Base-by-base conservation (phyloP, 2,888 invertebrate species). In the Notocelia uddmanniana region DNA sequence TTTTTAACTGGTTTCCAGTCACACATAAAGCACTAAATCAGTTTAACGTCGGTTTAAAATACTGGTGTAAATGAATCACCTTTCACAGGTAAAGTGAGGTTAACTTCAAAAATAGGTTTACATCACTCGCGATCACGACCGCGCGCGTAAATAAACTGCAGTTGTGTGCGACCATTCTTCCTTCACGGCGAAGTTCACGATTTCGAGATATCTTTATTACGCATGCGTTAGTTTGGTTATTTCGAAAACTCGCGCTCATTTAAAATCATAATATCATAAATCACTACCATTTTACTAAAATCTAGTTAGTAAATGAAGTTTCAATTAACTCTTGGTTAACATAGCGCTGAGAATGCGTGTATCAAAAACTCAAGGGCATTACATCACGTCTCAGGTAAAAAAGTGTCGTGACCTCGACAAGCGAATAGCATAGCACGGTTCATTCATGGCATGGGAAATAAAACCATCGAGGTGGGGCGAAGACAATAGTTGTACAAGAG, bases 381-480 rank as follows among this genome's bases (percentile, higher is more conserved):
- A 90, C 90, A 88, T 92, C 90, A 91, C 80, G 81, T 80, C 66
- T 67, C 85, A 88, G 87, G 87, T 90, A 87, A 90, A 90, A 89
- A 90, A 85, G 78, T 76, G 84, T 80, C 87, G 85, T 90, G 92
- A 90, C 92, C 92, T 90, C 91, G 88, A 74, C 75, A 76, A 76
- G 76, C 74, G 81, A 83, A 81, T 80, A 82, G 74, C 82, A 81
- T 80, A 82, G 74, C 82, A 81, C 84, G 80, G 82, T 85, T 88
- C 87, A 86, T 90, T 91, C 91, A 89, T 92, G 92, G 88, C 91
- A 90, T 92, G 92, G 88, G 91, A 92, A 91, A 86, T 86, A 84
- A 81, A 80, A 81, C 80, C 74, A 77, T 72, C 76, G 79, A 81
- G 80, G 84, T 82, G 79, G 76, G 77, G 82, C 81, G 80, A 87